These are phyloP conservation scores for Cheilinus undulatus DNA, from an alignment of 2,113 vertebrate species.

Conservation along the genomic window DNA sequence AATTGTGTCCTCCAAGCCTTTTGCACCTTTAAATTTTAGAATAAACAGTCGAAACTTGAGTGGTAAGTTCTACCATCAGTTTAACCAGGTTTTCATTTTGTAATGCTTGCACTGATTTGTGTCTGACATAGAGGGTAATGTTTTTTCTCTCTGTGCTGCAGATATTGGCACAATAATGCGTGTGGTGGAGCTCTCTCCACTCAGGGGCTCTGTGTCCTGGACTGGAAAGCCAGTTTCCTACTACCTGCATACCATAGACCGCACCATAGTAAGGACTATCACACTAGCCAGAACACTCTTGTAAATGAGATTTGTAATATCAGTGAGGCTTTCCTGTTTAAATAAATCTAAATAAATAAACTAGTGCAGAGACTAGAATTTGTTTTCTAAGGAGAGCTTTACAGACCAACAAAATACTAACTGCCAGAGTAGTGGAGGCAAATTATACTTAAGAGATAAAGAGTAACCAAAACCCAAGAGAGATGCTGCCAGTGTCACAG, in stretches of 20 bases:
- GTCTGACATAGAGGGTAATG: background rate
- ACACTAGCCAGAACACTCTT: too few species aligned
- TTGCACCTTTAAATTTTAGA: conserved; percentile 98
- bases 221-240: conserved; percentile 99
- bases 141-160: conserved; percentile 64
- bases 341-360: too few species aligned
- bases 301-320: too few species aligned
- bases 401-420: conserved; percentile 14
- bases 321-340: too few species aligned
- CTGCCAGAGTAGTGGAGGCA: conserved; percentile 4
- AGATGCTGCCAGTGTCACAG: conserved; percentile 16
- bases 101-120: background rate
- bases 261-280: conserved; percentile 92
- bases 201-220: conserved; percentile 98
- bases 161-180: conserved; percentile 99
- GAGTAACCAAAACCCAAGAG: conserved; percentile 2
- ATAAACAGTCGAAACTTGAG: conserved; percentile 99
- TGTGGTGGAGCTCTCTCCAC: conserved; percentile 96
- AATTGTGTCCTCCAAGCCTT: conserved; percentile 99
- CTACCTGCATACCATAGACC: conserved; percentile 99
- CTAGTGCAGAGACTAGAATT: background rate
- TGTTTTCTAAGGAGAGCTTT: background rate
- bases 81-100: background rate
- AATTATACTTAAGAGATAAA: background rate
- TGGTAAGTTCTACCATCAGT: conserved; percentile 82